phyloP scores from a whole-genome alignment of 2,113 vertebrate species.

The Microtus montanus region DNA sequence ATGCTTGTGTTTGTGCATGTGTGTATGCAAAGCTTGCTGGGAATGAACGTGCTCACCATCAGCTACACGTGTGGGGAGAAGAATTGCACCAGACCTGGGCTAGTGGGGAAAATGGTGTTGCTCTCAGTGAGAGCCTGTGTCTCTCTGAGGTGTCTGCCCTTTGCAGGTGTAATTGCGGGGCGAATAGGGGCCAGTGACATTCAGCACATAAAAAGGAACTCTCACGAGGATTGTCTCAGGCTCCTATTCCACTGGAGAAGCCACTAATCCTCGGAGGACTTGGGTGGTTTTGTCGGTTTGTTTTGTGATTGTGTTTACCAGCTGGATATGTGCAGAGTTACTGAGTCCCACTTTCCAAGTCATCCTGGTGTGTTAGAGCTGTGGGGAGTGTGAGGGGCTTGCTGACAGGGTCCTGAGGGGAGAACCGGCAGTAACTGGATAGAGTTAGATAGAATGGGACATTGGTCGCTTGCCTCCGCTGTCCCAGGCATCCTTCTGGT shows the following conservation, averaged over 20 bases:
- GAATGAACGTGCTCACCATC: not conserved
- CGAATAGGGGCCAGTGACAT: not conserved
- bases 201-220: not conserved
- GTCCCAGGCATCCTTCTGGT: not conserved
- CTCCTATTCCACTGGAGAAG: not conserved
- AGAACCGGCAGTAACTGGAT: not conserved
- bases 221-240: not conserved
- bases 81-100: not conserved
- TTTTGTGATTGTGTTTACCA: not conserved
- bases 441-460: fast-evolving
- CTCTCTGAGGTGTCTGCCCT: not conserved
- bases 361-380: fast-evolving
- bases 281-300: not conserved
- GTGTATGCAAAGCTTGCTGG: not conserved
- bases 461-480: not conserved
- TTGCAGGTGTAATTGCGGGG: not conserved
- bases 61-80: not conserved
- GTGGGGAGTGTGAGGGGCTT: not conserved
- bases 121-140: not conserved
- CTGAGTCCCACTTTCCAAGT: not conserved
- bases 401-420: not conserved
- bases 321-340: not conserved
- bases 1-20: not conserved
- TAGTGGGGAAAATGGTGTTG: not conserved
- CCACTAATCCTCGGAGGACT: not conserved